Evolutionary conservation across 2,888 invertebrate species (phyloP).

Genomic region (Polietes domitor): DNA sequence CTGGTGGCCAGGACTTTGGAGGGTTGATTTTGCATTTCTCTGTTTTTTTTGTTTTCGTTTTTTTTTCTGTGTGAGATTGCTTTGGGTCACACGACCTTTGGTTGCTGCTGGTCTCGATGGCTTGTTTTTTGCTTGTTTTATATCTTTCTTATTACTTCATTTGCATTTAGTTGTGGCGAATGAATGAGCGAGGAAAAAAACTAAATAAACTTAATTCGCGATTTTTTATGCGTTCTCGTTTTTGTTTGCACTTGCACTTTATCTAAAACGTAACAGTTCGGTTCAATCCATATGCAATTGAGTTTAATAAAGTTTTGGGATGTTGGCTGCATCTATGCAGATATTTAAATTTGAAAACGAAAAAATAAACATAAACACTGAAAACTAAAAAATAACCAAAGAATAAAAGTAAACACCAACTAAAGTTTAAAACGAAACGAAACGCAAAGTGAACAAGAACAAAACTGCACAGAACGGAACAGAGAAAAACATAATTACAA

Average conservation of each 20-base stretch:
- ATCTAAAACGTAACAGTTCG: slow-evolving; percentile 61
- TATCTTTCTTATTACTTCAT: slow-evolving; percentile 14
- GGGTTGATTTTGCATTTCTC: background rate
- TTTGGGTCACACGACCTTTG: slow-evolving; percentile 15
- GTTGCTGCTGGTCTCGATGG: background rate
- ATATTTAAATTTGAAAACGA: background rate
- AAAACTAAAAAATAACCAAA: background rate
- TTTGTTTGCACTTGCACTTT: slow-evolving; percentile 46
- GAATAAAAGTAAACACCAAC: slow-evolving; percentile 4
- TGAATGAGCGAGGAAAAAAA: slow-evolving; percentile 36
- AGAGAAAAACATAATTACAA: background rate
- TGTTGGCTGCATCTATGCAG: background rate
- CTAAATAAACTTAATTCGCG: slow-evolving; percentile 12
- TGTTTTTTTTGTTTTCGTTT: background rate
- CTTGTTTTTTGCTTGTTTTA: background rate
- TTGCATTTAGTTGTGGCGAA: slow-evolving; percentile 12
- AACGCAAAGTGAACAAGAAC: background rate
- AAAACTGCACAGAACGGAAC: background rate
- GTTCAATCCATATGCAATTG: slow-evolving; percentile 59
- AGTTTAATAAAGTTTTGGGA: slow-evolving; percentile 9
- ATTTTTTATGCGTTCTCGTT: background rate
- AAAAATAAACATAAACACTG: background rate
- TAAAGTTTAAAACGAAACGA: background rate
- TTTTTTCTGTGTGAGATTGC: background rate
- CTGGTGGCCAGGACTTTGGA: slow-evolving; percentile 35